phyloP scores from a whole-genome alignment of 23 tunicate species.

The Trididemnum miniatum region DNA sequence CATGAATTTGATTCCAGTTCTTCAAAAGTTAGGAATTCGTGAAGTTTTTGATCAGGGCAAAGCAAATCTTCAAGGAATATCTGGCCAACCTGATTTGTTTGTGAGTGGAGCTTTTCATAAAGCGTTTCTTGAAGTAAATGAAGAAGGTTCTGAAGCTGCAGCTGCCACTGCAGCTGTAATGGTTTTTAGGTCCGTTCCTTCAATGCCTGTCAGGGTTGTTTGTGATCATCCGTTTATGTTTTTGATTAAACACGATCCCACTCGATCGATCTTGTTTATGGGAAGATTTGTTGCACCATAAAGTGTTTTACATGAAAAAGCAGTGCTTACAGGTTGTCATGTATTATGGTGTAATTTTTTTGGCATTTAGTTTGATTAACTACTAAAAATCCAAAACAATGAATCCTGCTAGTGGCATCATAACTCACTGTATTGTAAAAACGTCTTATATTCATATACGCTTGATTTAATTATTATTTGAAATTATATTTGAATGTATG shows the following conservation, averaged over 20 bases:
- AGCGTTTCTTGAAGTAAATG: conserved; percentile 78
- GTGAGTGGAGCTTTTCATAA: conserved; percentile 63
- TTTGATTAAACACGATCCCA: conserved; percentile 61
- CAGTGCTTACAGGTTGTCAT: too few species aligned
- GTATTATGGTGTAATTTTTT: too few species aligned
- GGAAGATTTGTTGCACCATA: conserved; percentile 49
- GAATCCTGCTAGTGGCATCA: too few species aligned
- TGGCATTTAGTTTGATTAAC: too few species aligned
- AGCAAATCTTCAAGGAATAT: conserved; percentile 53
- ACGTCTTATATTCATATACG: too few species aligned
- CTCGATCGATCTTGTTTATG: conserved; percentile 52
- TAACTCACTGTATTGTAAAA: too few species aligned
- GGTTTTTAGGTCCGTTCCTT: not conserved
- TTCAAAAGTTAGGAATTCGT: conserved; percentile 39
- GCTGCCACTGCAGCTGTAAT: conserved; percentile 77
- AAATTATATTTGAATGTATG: too few species aligned
- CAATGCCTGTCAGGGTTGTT: conserved; percentile 19
- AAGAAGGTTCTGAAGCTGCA: conserved; percentile 92
- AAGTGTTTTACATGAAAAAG: too few species aligned
- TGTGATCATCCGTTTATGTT: conserved; percentile 91
- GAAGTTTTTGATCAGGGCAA: conserved; percentile 32
- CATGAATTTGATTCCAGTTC: conserved; percentile 11
- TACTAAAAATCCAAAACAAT: too few species aligned
- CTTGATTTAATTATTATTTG: too few species aligned
- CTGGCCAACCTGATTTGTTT: conserved; percentile 26